Evolutionary conservation across 2,888 invertebrate genomes (phyloP), one percentile per base, ranked within the genome.

Genomic region (Drosophila histrio): DNA sequence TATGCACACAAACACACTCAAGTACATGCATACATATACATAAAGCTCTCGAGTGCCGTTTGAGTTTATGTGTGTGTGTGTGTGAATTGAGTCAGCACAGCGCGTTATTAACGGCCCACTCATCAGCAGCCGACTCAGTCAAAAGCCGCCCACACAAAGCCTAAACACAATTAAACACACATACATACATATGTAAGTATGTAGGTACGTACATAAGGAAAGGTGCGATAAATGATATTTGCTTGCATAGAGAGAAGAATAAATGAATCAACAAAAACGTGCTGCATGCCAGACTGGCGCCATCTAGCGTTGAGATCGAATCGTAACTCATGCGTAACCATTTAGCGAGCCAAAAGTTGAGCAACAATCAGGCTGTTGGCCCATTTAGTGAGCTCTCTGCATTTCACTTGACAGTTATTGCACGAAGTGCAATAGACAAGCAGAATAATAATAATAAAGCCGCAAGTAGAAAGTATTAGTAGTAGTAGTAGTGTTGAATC

Each of bases 71-170:
- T n/a, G 28, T 59, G 46, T 59, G 46, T 59, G 47, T 41, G 64
- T 59, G 53, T 49, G 46, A 28, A 67, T 76, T 82, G 83, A 84
- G 76, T 87, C 84, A 84, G 84, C 81, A 64, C 36, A 47, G 15
- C 38, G 58, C 53, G 53, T 59, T 66, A 64, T 54, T 47, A 80
- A 54, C 74, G 66, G 60, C 78, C 78, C 73, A 85, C 78, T 77
- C 79, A 76, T 67, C 73, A 68, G 61, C 39, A 54, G 58, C 36
- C 61, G 73, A 68, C 67, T 59, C 65, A 72, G 41, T 64, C 56
- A 62, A 66, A 66, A 67, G 57, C 44, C 73, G 46, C 83, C 72
- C 53, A 82, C 72, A 62, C 49, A 41, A 47, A 32, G 30, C 30
- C 30, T 11, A 32, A 30, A 28, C 32, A 39, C 49, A 59, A n/a